Conservation (phyloP, 2,888 invertebrate species). For the Cataglyphis albicans region DNA sequence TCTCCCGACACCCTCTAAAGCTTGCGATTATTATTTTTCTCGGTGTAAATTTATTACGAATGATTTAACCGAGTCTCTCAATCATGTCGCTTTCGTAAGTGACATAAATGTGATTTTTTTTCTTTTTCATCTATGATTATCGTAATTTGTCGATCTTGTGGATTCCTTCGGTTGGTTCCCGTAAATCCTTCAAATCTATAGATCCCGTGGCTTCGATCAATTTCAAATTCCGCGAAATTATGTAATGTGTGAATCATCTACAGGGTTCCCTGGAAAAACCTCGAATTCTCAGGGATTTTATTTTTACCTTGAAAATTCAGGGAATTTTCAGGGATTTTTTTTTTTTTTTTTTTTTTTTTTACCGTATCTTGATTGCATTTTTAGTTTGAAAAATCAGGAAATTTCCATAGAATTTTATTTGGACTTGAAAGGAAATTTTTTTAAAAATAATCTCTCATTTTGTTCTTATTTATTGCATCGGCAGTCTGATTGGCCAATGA, state of each 20-base stretch:
- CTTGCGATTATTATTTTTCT: neutral
- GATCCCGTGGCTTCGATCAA: neutral
- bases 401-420: too few species aligned
- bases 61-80: neutral
- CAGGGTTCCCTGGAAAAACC: too few species aligned
- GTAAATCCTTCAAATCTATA: neutral
- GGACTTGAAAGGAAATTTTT: too few species aligned
- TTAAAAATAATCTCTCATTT: too few species aligned
- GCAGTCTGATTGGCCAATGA: too few species aligned
- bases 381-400: too few species aligned
- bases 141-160: neutral
- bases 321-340: too few species aligned
- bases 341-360: too few species aligned
- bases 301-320: too few species aligned
- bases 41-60: slow-evolving; percentile 10
- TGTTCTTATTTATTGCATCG: too few species aligned
- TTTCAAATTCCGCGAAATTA: neutral
- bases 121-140: neutral
- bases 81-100: slow-evolving; percentile 2
- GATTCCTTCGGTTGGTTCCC: neutral
- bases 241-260: neutral
- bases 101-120: neutral
- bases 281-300: too few species aligned
- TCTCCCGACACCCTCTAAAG: slow-evolving; percentile 21
- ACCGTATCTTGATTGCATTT: too few species aligned